Conservation (phyloP, 1,140 invertebrate species). For the Bombus turneri region DNA sequence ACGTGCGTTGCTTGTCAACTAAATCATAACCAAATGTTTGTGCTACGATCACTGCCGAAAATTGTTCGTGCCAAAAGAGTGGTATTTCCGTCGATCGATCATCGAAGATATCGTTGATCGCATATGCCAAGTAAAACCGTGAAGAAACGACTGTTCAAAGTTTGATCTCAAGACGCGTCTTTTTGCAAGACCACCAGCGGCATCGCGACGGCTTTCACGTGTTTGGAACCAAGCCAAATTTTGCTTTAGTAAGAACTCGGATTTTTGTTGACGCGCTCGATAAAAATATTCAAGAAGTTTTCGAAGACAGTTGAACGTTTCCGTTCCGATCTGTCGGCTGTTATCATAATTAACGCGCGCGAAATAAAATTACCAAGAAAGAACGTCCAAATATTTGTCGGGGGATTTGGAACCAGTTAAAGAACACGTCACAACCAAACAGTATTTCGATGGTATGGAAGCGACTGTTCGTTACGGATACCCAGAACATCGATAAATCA, state of each 20-base stretch:
- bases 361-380: neutral
- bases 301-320: neutral
- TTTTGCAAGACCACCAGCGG: neutral
- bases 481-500: slow-evolving; percentile 34
- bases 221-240: slow-evolving; percentile 70
- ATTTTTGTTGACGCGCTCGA: slow-evolving; percentile 57
- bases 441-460: neutral
- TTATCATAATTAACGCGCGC: neutral
- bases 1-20: slow-evolving; percentile 1
- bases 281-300: neutral
- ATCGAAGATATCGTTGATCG: neutral
- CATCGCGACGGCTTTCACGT: slow-evolving; percentile 45
- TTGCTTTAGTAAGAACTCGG: slow-evolving; percentile 58
- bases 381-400: slow-evolving; percentile 14
- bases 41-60: neutral
- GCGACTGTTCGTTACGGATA: neutral
- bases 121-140: neutral
- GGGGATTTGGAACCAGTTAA: neutral
- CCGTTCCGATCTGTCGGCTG: neutral
- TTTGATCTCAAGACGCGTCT: neutral
- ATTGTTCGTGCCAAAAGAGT: neutral
- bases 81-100: neutral
- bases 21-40: neutral
- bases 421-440: neutral
- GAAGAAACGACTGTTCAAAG: neutral